Evolutionary conservation across 2,888 invertebrate genomes (phyloP), one percentile per base, ranked within the genome.

Genomic region (Ceratothoa steindachneri): DNA sequence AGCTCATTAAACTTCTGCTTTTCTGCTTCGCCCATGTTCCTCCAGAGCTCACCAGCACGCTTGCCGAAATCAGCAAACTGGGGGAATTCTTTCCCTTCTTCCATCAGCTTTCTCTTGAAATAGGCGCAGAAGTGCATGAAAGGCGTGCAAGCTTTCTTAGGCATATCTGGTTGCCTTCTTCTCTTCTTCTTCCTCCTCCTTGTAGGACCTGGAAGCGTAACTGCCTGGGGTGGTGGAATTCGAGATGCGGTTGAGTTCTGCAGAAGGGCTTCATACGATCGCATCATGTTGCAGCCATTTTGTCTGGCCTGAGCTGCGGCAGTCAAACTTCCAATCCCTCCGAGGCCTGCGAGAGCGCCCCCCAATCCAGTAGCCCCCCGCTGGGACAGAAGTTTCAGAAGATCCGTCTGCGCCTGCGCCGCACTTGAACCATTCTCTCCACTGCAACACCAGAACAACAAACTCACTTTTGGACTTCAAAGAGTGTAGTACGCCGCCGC

Each of bases 121-220:
- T 79, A 79, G 66, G 79, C 75, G 71, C 79, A 79, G 68, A 79
- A 79, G 65, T 79, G 79, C 79, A 79, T 79, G 67, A 79, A 79
- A 29, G 79, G 79, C 28, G 79, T 79, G 71, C 79, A 79, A 22
- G 79, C 79, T 71, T 79, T 79, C 55, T 79, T 79, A 53, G 79
- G 79, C 79, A 79, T 79, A 72, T 79, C 79, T 22, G 79, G 79
- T 77, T 79, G 79, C 69, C 79, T 73, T 30, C 79, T 75, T 74
- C 79, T 79, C 76, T 79, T 79, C 76, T 79, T 79, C 74, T 79
- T 79, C 30, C 79, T 73, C 67, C 79, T 72, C 41, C 79, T 71
- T 60, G 79, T 79, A 60, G 79, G 79, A 15, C 79, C 79, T 15
- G 79, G 79, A 70, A 79, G 71, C 24, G 75, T 73, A 28, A 73